phyloP scores from a whole-genome alignment of 2,113 vertebrate species.

The Taxidea taxus region DNA sequence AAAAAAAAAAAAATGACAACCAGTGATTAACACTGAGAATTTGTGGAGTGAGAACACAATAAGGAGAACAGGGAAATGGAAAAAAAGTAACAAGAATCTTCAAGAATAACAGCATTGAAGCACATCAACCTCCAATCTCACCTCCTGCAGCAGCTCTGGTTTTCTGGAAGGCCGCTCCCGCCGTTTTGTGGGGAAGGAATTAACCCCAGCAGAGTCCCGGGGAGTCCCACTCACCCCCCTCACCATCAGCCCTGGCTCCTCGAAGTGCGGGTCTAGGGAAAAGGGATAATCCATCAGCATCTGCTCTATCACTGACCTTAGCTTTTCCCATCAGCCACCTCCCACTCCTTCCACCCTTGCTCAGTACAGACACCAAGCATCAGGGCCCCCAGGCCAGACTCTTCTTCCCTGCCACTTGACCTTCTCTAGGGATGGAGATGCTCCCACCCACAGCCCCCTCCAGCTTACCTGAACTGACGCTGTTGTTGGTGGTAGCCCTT shows the following conservation, averaged over 20 bases:
- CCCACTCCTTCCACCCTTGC: neutral
- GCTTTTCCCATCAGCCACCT: neutral
- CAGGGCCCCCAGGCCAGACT: neutral
- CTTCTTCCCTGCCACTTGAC: neutral
- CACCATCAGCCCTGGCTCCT: constrained; percentile 71
- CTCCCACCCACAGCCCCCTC: neutral
- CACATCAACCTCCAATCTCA: neutral
- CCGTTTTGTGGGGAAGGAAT: constrained; percentile 70
- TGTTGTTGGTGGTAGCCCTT: neutral
- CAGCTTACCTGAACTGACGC: constrained; percentile 52
- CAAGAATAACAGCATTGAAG: neutral
- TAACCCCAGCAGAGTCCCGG: constrained; percentile 49
- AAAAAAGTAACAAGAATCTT: neutral
- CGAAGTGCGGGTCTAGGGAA: constrained; percentile 66
- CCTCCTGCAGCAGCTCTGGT: constrained; percentile 75
- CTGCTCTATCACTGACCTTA: neutral
- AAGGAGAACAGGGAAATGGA: neutral
- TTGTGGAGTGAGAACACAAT: neutral
- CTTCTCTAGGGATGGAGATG: neutral
- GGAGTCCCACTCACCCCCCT: constrained; percentile 47
- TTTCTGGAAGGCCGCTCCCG: constrained; percentile 73
- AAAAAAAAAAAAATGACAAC: too few relatives aligned
- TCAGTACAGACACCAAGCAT: neutral
- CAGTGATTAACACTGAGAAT: neutral
- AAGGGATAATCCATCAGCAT: neutral